Conservation (phyloP, 1,140 invertebrate genomes). For the Ceratina australensis region DNA sequence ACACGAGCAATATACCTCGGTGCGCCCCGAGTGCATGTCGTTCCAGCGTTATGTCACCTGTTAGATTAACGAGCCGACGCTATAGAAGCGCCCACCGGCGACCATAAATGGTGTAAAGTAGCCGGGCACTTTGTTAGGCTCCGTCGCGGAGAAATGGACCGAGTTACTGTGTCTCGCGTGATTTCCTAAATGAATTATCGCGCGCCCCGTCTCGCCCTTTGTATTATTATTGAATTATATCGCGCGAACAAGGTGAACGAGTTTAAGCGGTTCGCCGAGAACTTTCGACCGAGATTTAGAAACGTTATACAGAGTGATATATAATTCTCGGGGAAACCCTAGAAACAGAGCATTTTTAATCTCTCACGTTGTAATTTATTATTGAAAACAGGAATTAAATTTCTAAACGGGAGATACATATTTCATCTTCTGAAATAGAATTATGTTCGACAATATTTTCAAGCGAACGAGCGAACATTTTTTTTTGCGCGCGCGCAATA, state of each 20-base stretch:
- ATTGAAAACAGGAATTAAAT: too few relatives aligned
- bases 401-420: too few relatives aligned
- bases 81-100: neutral
- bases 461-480: too few relatives aligned
- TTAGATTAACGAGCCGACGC: conserved; percentile 29
- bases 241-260: neutral
- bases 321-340: too few relatives aligned
- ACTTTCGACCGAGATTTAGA: too few relatives aligned
- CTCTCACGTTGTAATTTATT: too few relatives aligned
- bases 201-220: neutral
- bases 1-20: conserved; percentile 19
- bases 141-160: neutral
- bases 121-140: conserved; percentile 16
- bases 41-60: conserved; percentile 31
- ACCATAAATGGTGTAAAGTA: conserved; percentile 33
- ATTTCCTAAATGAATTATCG: conserved; percentile 11
- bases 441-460: too few relatives aligned
- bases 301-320: too few relatives aligned
- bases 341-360: too few relatives aligned
- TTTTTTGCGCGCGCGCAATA: too few relatives aligned
- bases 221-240: neutral
- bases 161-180: neutral
- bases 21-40: conserved; percentile 8
- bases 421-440: too few relatives aligned
- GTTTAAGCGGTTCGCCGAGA: neutral